These are phyloP conservation scores for Catamblyrhynchus diadema DNA, from an alignment of 2,797 vertebrate species.

Conservation along the genomic window DNA sequence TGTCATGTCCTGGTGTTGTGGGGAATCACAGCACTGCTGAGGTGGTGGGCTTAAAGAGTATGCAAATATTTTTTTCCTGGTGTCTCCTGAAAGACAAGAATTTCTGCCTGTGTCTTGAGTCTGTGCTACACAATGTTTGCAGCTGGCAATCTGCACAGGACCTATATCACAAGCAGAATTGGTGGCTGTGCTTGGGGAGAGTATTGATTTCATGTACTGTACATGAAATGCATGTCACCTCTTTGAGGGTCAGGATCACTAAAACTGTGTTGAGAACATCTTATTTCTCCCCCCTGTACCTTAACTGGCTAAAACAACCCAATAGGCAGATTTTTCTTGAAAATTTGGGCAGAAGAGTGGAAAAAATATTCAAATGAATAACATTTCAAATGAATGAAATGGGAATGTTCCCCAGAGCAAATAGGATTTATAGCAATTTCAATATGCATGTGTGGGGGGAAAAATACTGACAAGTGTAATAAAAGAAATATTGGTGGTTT, in stretches of 20 bases:
- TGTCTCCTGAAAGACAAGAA: neutral
- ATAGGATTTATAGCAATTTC: conserved; percentile 16
- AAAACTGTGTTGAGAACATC: neutral
- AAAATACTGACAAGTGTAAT: neutral
- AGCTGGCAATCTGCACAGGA: neutral
- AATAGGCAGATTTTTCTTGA: neutral
- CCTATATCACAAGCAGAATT: neutral
- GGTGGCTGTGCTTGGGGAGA: neutral
- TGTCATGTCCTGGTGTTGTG: neutral
- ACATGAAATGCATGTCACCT: neutral
- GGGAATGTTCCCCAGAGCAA: neutral
- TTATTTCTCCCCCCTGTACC: neutral
- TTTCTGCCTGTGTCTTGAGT: neutral
- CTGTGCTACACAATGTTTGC: neutral
- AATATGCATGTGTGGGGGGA: neutral
- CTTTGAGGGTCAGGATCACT: neutral
- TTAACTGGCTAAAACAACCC: neutral
- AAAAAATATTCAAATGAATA: neutral
- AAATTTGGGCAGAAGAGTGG: neutral
- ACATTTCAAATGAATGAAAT: neutral
- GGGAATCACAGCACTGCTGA: neutral
- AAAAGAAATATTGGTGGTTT: neutral
- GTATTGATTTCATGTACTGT: neutral
- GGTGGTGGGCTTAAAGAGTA: neutral
- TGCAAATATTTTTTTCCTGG: neutral